Conservation (phyloP, 1,140 invertebrate genomes). For the Paralvinella palmiformis region DNA sequence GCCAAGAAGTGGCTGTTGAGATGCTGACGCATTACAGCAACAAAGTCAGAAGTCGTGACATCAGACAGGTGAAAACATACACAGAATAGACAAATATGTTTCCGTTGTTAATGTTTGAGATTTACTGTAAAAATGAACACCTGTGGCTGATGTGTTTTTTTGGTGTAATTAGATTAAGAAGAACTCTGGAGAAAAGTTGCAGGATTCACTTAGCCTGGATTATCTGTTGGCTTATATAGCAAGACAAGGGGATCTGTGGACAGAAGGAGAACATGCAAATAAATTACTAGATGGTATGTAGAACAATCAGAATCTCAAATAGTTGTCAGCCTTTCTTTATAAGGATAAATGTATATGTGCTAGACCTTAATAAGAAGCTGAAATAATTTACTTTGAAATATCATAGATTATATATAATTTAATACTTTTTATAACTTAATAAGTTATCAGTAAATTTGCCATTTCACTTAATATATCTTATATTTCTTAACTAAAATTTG, state of each 20-base stretch:
- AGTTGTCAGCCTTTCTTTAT: background rate
- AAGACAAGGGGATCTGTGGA: conserved; percentile 36
- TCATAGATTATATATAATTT: background rate
- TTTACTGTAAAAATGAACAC: background rate
- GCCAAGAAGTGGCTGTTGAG: conserved; percentile 30
- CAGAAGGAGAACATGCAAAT: conserved; percentile 33
- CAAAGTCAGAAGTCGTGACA: conserved; percentile 31
- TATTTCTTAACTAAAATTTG: background rate
- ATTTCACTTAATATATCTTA: background rate
- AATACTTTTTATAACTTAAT: background rate
- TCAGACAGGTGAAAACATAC: conserved; percentile 27
- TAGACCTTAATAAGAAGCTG: background rate
- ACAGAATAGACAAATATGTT: conserved; percentile 8
- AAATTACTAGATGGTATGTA: conserved; percentile 36
- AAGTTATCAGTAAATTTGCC: background rate
- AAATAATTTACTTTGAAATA: background rate
- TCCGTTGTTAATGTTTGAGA: background rate
- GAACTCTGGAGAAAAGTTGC: conserved; percentile 29
- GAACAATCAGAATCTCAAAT: background rate
- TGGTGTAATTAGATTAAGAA: conserved; percentile 26
- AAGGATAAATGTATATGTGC: background rate
- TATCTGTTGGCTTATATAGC: conserved; percentile 34
- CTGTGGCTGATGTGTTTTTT: background rate
- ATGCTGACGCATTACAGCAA: conserved; percentile 32
- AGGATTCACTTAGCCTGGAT: conserved; percentile 32